Conservation (phyloP, 2,113 vertebrate genomes). For the Cyanoramphus novaezelandiae region DNA sequence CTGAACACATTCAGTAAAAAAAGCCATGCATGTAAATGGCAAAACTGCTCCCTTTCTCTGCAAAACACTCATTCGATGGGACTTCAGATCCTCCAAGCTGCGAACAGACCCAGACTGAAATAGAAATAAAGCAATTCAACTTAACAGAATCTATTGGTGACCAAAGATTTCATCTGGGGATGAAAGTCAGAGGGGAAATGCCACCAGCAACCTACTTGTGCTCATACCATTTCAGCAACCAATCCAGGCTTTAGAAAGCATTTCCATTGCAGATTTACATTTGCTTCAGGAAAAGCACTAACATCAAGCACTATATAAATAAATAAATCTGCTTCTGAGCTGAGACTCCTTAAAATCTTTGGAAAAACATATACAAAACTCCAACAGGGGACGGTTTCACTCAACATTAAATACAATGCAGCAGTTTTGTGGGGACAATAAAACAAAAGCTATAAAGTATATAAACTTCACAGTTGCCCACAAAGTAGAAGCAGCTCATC, state of each 20-base stretch:
- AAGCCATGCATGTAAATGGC: rapidly evolving
- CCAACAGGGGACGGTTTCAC: not conserved
- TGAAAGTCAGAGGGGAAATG: not conserved
- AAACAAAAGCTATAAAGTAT: not conserved
- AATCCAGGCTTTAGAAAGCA: not conserved
- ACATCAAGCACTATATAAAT: not conserved
- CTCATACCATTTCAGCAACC: not conserved
- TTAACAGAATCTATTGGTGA: not conserved
- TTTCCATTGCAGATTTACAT: not conserved
- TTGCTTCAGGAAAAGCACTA: not conserved
- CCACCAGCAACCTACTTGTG: not conserved
- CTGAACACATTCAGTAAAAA: not conserved
- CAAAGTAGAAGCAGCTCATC: not conserved
- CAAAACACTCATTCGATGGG: not conserved
- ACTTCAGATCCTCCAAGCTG: not conserved
- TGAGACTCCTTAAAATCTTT: not conserved
- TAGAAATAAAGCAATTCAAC: not conserved
- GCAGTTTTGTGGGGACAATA: not conserved
- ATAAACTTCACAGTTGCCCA: not conserved
- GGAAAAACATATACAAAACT: not conserved
- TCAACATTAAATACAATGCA: not conserved
- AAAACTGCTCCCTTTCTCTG: not conserved
- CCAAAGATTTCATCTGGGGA: not conserved
- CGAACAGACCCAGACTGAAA: not conserved
- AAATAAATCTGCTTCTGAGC: not conserved